Percentiles rank a stretch among this genome's conserved stretches.
These are phyloP conservation scores for Caerostris darwini DNA, from an alignment of 1,140 invertebrate species.

Conservation along the genomic window DNA sequence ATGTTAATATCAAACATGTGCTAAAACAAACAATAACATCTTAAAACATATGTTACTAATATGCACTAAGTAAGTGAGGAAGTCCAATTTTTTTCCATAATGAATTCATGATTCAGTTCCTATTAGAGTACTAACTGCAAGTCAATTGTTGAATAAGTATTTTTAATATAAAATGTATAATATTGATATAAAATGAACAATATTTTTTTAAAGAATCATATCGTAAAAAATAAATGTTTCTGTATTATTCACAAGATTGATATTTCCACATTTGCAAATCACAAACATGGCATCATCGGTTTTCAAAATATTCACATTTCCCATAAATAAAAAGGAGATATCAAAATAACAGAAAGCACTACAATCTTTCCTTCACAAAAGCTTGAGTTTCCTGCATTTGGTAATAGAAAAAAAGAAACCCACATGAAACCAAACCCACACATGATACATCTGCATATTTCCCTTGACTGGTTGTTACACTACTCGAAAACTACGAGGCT, in stretches of 20 bases:
- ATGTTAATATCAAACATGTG: no score
- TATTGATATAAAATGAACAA: no score
- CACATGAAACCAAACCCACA: neutral
- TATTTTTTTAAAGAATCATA: no score
- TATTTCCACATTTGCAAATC: neutral
- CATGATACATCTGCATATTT: neutral
- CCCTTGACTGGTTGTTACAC: neutral
- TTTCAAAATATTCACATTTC: neutral
- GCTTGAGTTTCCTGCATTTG: neutral
- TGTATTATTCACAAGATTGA: neutral
- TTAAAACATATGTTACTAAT: no score
- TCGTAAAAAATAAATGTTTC: no score
- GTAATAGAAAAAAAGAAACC: neutral
- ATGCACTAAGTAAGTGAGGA: no score
- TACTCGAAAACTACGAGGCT: neutral
- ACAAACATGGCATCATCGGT: neutral
- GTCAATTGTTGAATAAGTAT: no score
- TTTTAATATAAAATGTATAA: no score
- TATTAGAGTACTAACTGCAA: no score
- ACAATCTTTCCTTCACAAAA: neutral
- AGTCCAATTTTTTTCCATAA: no score
- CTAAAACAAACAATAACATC: no score
- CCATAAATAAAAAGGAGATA: neutral
- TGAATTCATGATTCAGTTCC: no score
- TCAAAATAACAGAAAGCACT: neutral